Evolutionary conservation across 2,113 vertebrate species (phyloP).

Genomic region (Corapipo altera): DNA sequence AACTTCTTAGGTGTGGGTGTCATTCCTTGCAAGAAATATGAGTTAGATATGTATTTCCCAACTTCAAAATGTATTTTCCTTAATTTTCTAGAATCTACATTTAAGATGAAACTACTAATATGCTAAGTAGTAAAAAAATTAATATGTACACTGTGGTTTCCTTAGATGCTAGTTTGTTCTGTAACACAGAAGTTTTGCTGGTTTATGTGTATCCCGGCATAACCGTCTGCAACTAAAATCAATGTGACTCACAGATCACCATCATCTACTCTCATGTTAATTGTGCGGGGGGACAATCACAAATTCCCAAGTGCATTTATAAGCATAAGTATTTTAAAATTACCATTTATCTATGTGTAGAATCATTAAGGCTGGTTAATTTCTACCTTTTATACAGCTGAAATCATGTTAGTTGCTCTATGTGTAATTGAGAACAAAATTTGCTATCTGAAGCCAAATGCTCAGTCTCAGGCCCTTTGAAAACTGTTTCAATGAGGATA

Average conservation of each 20-base stretch:
- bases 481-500: not conserved
- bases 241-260: not conserved
- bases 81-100: not conserved
- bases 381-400: not conserved
- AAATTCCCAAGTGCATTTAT: not conserved
- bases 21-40: not conserved
- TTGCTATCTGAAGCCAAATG: not conserved
- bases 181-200: not conserved
- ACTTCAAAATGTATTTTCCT: not conserved
- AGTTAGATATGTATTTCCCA: not conserved
- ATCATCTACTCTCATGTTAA: not conserved
- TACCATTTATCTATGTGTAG: not conserved
- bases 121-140: not conserved
- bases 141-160: not conserved
- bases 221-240: not conserved
- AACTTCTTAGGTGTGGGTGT: not conserved
- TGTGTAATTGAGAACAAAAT: not conserved
- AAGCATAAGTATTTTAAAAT: not conserved
- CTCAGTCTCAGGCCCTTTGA: not conserved
- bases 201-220: not conserved
- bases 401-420: not conserved
- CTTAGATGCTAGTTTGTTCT: not conserved
- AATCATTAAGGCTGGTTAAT: not conserved
- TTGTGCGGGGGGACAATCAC: not conserved
- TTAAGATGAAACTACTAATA: not conserved